Evolutionary conservation across 2,888 invertebrate genomes (phyloP), one percentile per base, ranked within the genome.

Genomic region (Dinocampus coccinellae): DNA sequence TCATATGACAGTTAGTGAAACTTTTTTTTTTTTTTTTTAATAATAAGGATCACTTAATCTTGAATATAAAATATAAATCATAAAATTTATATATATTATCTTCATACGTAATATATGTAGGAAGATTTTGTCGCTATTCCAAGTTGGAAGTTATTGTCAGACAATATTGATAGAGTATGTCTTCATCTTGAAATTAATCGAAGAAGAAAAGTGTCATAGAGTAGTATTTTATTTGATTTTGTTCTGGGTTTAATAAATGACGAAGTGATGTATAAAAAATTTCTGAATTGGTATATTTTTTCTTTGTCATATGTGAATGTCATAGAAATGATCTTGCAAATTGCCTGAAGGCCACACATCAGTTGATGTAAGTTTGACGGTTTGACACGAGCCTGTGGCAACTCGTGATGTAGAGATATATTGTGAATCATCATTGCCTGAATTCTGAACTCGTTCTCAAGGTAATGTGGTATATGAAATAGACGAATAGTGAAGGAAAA

Each of bases 361-460:
- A 11, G n/a, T 22, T 22, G 52, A 53, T 61, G 34, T 47, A 42
- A 26, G n/a, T 24, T 39, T 42, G 26, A 64, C 34, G 22, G 16
- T 61, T 36, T 66, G 57, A 36, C 34, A 66, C 47, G 39, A 57
- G 39, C 29, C 47, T 55, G 55, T 13, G 47, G 65, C 22, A n/a
- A 36, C 29, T 39, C 42, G n/a, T 26, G 33, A 42, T 62, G 39
- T 24, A 42, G n/a, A n/a, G 47, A 26, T 47, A 64, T 34, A 64
- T 64, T 64, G 52, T 55, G 53, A 57, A 55, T 55, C 63, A 66
- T 66, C 55, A 55, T 34, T 16, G 57, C 26, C 26, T 34, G 57
- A 66, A 66, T 66, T 36, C 57, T 26, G 57, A 36, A 57, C 66
- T 66, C 55, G 66, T 66, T 57, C 36, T 47, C 47, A 47, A 20